A percentile compares a stretch with the other conserved stretches of the same genome.
Evolutionary conservation across 2,113 vertebrate species (phyloP).

Genomic region (Malurus cyaneus): DNA sequence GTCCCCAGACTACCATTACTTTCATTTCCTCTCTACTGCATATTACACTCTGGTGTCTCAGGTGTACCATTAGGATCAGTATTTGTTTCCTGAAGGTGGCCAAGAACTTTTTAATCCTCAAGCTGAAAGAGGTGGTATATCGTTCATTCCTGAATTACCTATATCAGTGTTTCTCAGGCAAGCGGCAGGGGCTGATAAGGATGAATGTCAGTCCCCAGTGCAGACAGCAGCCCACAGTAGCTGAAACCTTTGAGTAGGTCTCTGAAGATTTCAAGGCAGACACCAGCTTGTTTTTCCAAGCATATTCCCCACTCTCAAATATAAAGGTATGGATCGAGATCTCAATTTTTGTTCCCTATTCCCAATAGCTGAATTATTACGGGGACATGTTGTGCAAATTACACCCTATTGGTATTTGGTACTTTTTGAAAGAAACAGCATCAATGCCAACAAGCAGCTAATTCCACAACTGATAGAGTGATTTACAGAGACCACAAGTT

Average conservation of each 20-base stretch:
- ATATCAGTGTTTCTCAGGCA: background rate
- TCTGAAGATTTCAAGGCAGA: background rate
- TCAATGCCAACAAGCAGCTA: background rate
- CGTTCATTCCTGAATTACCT: background rate
- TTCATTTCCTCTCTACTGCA: background rate
- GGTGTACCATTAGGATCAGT: background rate
- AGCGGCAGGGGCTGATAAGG: background rate
- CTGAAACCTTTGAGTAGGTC: background rate
- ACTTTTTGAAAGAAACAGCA: background rate
- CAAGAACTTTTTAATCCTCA: background rate
- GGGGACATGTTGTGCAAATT: background rate
- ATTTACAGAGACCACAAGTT: background rate
- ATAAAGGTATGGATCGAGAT: background rate
- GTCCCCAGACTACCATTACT: background rate
- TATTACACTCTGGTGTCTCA: background rate
- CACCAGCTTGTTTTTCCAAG: background rate
- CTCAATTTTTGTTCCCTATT: background rate
- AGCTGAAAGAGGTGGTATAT: background rate
- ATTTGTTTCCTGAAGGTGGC: background rate
- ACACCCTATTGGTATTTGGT: background rate
- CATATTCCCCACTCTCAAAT: background rate
- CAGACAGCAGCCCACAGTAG: background rate
- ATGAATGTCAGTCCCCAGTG: background rate
- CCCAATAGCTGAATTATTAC: background rate
- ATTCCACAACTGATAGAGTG: background rate